Conservation (phyloP, 2,797 vertebrate species). For the Micrastur ruficollis region DNA sequence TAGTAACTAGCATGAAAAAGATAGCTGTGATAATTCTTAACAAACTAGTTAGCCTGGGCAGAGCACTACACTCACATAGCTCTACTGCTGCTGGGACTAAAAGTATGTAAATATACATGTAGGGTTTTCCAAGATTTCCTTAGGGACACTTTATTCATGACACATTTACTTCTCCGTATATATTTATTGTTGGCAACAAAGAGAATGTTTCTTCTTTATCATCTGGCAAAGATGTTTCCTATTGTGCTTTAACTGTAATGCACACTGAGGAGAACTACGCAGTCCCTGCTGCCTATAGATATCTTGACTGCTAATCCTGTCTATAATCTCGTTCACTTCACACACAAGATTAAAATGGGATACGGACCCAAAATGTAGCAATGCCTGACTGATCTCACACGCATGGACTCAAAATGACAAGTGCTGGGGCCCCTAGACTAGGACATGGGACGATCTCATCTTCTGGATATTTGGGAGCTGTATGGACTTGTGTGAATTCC, state of each 20-base stretch:
- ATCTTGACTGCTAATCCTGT: neutral
- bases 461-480: neutral
- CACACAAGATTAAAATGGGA: neutral
- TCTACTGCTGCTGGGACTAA: neutral
- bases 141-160: slow-evolving; percentile 4
- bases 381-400: neutral
- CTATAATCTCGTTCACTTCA: slow-evolving; percentile 3
- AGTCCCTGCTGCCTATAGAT: neutral
- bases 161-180: neutral
- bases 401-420: neutral
- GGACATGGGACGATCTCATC: neutral
- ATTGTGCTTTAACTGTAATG: neutral
- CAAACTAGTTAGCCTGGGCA: neutral
- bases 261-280: neutral
- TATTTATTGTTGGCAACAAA: slow-evolving; percentile 15
- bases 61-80: neutral
- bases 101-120: neutral
- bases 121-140: slow-evolving; percentile 13
- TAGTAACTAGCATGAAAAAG: neutral
- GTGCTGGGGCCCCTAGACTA: rapidly evolving
- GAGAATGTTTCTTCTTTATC: slow-evolving; percentile 18
- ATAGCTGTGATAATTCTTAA: neutral
- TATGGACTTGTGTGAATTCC: neutral
- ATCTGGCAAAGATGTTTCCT: slow-evolving; percentile 32
- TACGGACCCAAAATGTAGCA: neutral